These are phyloP conservation scores for Chorisops tibialis DNA, from an alignment of 2,888 invertebrate species.

Conservation along the genomic window DNA sequence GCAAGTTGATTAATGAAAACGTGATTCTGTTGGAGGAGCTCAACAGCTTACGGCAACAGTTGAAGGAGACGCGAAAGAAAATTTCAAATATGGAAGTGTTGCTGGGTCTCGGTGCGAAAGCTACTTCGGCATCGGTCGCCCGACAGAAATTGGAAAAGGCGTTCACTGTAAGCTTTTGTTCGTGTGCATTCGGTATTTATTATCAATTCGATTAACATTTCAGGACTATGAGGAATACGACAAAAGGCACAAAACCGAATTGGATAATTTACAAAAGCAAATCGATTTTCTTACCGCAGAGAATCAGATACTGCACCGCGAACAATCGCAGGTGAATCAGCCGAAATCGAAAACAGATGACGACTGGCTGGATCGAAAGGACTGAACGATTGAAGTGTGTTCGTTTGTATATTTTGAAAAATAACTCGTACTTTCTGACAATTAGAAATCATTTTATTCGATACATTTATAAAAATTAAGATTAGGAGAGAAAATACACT, in stretches of 20 bases:
- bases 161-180: constrained; percentile 49
- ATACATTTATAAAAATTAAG: not conserved
- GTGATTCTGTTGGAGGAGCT: constrained; percentile 72
- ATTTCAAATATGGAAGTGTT: constrained; percentile 70
- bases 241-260: constrained; percentile 20
- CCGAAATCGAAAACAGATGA: not conserved
- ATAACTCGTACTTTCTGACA: not conserved
- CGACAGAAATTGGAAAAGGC: constrained; percentile 63
- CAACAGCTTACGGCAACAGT: constrained; percentile 67
- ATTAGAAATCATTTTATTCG: not conserved
- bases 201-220: not conserved
- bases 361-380: not conserved
- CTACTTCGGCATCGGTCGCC: constrained; percentile 60
- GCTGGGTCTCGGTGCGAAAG: constrained; percentile 61
- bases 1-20: constrained; percentile 74
- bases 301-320: constrained; percentile 24
- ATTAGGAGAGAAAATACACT: not conserved
- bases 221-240: constrained; percentile 55
- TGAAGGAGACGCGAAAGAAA: constrained; percentile 63
- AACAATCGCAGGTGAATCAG: not conserved
- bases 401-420: not conserved
- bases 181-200: not conserved
- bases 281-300: constrained; percentile 27
- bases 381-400: not conserved
- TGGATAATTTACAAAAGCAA: constrained; percentile 20